These are phyloP conservation scores for Emmelina monodactyla DNA, from an alignment of 2,888 invertebrate genomes.

Conservation along the genomic window DNA sequence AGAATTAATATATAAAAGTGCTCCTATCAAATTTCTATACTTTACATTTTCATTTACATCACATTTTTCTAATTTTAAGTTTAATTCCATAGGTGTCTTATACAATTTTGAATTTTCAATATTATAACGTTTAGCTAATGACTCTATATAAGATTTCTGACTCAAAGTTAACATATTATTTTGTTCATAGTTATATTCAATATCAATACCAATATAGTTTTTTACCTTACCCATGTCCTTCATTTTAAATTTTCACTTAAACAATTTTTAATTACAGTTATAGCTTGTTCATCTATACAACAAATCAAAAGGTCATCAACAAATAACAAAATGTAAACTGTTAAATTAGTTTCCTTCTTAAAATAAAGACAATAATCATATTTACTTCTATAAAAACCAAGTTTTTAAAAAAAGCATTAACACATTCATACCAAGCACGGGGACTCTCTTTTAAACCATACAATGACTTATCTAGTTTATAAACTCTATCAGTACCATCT, in stretches of 20 bases:
- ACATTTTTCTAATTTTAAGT: too few species aligned
- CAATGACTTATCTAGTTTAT: constrained; percentile 21
- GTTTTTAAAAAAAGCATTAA: constrained; percentile 13
- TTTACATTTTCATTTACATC: too few species aligned
- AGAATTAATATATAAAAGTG: too few species aligned
- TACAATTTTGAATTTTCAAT: too few species aligned
- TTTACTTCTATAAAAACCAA: constrained; percentile 17
- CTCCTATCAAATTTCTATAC: too few species aligned
- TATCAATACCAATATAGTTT: constrained; percentile 16
- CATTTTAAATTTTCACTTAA: constrained; percentile 19
- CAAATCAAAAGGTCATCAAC: constrained; percentile 22
- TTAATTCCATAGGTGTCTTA: too few species aligned
- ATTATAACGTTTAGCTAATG: too few species aligned
- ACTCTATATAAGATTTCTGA: too few species aligned
- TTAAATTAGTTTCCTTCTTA: constrained; percentile 13
- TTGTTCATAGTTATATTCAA: neutral
- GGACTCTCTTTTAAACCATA: constrained; percentile 20
- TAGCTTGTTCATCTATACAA: constrained; percentile 16
- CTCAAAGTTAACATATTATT: too few species aligned
- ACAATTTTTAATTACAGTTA: constrained; percentile 17
- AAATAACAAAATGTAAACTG: constrained; percentile 19
- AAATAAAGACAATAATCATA: constrained; percentile 19
- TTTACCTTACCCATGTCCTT: constrained; percentile 22
- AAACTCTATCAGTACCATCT: constrained; percentile 20
- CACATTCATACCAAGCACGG: constrained; percentile 19